Conservation (phyloP, 2,113 vertebrate species). For the Bothrops jararaca region DNA sequence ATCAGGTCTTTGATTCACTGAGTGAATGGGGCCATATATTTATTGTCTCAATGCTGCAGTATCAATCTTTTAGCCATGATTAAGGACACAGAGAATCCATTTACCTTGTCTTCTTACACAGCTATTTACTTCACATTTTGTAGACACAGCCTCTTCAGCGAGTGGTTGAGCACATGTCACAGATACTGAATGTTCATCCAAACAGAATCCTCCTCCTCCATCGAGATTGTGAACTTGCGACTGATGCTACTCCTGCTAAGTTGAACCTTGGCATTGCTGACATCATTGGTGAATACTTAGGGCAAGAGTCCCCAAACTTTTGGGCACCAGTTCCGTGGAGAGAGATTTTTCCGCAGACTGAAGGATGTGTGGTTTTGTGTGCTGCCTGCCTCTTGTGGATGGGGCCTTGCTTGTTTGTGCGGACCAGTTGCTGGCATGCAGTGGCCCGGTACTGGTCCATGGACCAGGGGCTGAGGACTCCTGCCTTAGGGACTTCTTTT, state of each 20-base stretch:
- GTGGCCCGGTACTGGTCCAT: too few species aligned
- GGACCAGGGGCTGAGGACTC: too few species aligned
- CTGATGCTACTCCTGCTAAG: not conserved
- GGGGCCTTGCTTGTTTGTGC: too few species aligned
- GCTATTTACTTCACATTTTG: not conserved
- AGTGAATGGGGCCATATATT: not conserved
- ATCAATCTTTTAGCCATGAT: not conserved
- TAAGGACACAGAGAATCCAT: not conserved
- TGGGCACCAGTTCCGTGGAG: too few species aligned
- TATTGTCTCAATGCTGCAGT: not conserved
- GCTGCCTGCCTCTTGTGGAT: too few species aligned
- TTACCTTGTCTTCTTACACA: not conserved
- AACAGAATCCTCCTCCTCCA: not conserved
- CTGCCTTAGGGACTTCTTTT: too few species aligned
- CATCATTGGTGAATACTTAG: slow-evolving; percentile 6
- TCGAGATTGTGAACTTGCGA: not conserved
- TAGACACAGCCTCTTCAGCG: slow-evolving; percentile 15
- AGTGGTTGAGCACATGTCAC: slow-evolving; percentile 17
- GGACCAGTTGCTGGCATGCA: too few species aligned
- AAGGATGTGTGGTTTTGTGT: too few species aligned
- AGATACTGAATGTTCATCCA: slow-evolving; percentile 11
- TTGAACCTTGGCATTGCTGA: slow-evolving; percentile 4
- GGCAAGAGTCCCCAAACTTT: too few species aligned
- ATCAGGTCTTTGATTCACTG: not conserved
- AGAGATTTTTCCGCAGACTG: too few species aligned